Evolutionary conservation across 2,113 vertebrate species (phyloP).

Genomic region (Eretmodus cyanostictus): DNA sequence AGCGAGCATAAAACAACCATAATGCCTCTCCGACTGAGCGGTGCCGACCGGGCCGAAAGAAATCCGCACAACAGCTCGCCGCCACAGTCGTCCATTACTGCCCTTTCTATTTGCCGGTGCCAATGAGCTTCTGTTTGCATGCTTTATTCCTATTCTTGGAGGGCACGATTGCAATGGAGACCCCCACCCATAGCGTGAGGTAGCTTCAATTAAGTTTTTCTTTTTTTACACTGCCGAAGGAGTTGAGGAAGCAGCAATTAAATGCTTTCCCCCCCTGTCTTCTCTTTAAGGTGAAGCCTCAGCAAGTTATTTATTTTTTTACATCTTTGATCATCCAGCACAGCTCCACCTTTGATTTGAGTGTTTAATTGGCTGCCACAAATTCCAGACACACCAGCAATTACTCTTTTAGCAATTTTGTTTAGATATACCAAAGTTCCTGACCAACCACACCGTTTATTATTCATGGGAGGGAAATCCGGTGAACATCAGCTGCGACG

Average conservation of each 20-base stretch:
- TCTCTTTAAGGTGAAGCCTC: constrained; percentile 1
- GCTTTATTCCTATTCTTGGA: constrained; percentile 8
- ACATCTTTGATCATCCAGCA: constrained; percentile 10
- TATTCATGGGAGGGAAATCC: constrained; percentile 98
- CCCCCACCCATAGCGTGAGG: neutral
- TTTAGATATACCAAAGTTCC: constrained; percentile 91
- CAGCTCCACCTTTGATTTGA: constrained; percentile 14
- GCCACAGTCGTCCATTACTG: constrained; percentile 24
- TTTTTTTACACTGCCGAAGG: neutral
- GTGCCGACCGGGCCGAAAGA: constrained; percentile 21
- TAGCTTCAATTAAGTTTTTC: constrained; percentile 12
- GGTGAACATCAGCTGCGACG: constrained; percentile 95
- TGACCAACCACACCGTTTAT: constrained; percentile 89
- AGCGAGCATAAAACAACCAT: constrained; percentile 56
- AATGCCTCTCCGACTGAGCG: constrained; percentile 45
- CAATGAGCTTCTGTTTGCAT: constrained; percentile 28
- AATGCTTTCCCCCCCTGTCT: neutral
- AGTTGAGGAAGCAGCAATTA: neutral
- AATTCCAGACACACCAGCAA: neutral
- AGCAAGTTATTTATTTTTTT: neutral
- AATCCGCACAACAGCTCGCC: neutral
- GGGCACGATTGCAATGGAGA: neutral
- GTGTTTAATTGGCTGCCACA: constrained; percentile 17
- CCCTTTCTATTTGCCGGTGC: constrained; percentile 12
- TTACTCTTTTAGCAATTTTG: neutral